Percentiles rank a stretch among this genome's conserved stretches.
Evolutionary conservation across 2,113 vertebrate species (phyloP).

Genomic region (Rhinolophus sinicus): DNA sequence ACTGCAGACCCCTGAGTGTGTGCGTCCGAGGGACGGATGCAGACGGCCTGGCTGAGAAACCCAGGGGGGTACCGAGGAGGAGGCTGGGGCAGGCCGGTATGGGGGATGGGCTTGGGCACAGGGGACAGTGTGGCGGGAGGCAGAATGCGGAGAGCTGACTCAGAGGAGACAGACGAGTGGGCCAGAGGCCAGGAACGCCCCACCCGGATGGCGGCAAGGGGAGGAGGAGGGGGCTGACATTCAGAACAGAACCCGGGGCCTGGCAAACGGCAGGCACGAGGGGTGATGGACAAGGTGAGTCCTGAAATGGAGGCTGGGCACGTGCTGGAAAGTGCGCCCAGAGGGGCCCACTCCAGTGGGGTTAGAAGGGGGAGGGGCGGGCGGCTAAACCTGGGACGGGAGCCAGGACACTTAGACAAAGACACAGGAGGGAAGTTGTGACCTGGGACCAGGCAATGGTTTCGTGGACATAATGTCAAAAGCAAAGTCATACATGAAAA

Average conservation of each 20-base stretch:
- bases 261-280: not conserved
- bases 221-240: not conserved
- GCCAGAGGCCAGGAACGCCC: not conserved
- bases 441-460: not conserved
- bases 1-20: too few relatives aligned
- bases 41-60: not conserved
- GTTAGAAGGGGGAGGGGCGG: too few relatives aligned
- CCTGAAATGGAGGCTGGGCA: not conserved
- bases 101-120: too few relatives aligned
- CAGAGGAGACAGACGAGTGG: not conserved
- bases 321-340: too few relatives aligned
- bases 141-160: too few relatives aligned
- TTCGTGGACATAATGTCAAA: not conserved
- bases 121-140: not conserved
- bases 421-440: not conserved
- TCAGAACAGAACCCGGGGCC: not conserved
- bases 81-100: not conserved
- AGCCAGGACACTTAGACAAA: too few relatives aligned
- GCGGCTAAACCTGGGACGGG: not conserved
- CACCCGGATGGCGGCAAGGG: not conserved
- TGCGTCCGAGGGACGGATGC: too few relatives aligned
- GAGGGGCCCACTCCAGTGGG: too few relatives aligned
- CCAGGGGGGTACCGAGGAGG: not conserved
- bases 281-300: not conserved
- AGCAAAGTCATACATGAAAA: not conserved